A percentile compares a stretch with the other conserved stretches of the same genome.
Evolutionary conservation across 1,140 invertebrate species (phyloP).

Genomic region (Cheumatopsyche charites): DNA sequence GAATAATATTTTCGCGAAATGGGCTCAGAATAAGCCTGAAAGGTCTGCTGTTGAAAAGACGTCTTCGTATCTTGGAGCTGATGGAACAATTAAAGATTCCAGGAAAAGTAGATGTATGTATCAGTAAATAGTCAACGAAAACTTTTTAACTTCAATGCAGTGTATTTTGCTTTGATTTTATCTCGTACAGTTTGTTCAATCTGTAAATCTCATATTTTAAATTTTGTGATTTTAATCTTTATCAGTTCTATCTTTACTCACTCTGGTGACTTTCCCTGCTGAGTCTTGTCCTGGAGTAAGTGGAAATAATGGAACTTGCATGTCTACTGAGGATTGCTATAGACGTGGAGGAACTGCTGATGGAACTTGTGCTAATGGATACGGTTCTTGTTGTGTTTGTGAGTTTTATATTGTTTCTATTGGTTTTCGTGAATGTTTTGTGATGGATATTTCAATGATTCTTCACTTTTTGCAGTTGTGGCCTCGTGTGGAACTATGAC

Average conservation of each 20-base stretch:
- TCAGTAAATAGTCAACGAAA: neutral
- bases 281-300: slow-evolving; percentile 69
- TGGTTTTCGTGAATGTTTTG: neutral
- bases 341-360: slow-evolving; percentile 70
- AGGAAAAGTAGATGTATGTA: slow-evolving; percentile 30
- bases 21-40: slow-evolving; percentile 9
- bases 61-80: neutral
- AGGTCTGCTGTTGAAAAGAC: neutral
- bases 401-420: slow-evolving; percentile 51
- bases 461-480: slow-evolving; percentile 65
- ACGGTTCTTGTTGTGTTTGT: slow-evolving; percentile 78
- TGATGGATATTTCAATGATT: neutral
- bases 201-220: neutral
- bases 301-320: slow-evolving; percentile 79
- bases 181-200: neutral
- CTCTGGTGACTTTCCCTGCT: slow-evolving; percentile 75
- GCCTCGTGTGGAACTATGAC: slow-evolving; percentile 76
- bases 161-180: too few species aligned
- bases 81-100: neutral
- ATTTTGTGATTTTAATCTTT: neutral
- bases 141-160: too few species aligned
- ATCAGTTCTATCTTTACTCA: slow-evolving; percentile 75
- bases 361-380: slow-evolving; percentile 78
- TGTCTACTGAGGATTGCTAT: slow-evolving; percentile 71
- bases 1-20: slow-evolving; percentile 12